These are phyloP conservation scores for Gopherus flavomarginatus DNA, from an alignment of 2,113 vertebrate species.

Conservation along the genomic window DNA sequence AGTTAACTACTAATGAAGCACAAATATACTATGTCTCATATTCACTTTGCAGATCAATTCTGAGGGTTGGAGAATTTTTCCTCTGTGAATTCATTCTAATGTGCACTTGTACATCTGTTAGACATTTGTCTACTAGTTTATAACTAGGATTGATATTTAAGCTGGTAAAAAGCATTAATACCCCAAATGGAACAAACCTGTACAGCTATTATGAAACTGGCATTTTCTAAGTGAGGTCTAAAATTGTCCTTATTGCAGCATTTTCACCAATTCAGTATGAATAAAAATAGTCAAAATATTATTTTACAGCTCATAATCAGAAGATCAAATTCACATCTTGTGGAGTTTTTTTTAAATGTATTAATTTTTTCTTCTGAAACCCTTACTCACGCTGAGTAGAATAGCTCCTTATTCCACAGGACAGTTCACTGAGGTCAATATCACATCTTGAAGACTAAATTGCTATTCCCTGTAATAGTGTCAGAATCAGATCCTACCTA, in stretches of 20 bases:
- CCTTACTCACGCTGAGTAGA: rapidly evolving
- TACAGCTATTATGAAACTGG: constrained; percentile 30
- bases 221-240: constrained; percentile 20
- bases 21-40: constrained; percentile 24
- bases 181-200: constrained; percentile 26
- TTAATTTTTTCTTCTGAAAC: not conserved
- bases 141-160: constrained; percentile 52
- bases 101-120: constrained; percentile 65
- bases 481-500: not conserved
- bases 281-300: not conserved
- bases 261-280: constrained; percentile 28
- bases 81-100: constrained; percentile 21
- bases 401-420: not conserved
- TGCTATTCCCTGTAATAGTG: not conserved
- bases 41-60: constrained; percentile 56
- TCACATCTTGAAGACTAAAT: not conserved
- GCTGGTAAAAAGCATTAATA: constrained; percentile 33
- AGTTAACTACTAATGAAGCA: not conserved
- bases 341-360: not conserved
- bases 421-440: not conserved
- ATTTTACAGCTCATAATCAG: not conserved
- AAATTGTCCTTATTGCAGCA: not conserved
- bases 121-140: constrained; percentile 45
- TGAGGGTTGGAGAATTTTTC: constrained; percentile 36
- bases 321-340: not conserved